These are phyloP conservation scores for Ruditapes philippinarum DNA, from an alignment of 1,140 invertebrate genomes.

Conservation along the genomic window DNA sequence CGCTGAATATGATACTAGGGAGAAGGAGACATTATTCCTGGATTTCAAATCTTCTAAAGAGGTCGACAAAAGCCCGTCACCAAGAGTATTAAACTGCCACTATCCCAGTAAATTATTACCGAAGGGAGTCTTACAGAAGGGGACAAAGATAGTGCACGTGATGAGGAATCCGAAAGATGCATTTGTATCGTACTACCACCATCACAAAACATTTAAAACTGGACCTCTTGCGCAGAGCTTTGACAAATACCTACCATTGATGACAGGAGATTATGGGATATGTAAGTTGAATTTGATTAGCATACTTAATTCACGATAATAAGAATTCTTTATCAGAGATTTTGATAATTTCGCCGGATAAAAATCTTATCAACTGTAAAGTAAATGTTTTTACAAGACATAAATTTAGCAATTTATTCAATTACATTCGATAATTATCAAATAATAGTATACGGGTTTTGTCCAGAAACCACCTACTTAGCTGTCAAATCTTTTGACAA, in stretches of 20 bases:
- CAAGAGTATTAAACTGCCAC: slow-evolving; percentile 74
- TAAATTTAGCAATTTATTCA: no score
- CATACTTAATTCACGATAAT: no score
- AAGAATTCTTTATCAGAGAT: no score
- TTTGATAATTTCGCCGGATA: no score
- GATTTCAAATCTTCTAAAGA: slow-evolving; percentile 57
- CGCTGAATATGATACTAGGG: slow-evolving; percentile 37
- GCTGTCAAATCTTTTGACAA: no score
- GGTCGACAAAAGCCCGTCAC: slow-evolving; percentile 53
- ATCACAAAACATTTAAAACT: slow-evolving; percentile 19
- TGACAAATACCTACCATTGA: neutral
- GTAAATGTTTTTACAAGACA: no score
- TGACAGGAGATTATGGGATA: neutral
- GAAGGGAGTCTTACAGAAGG: slow-evolving; percentile 48
- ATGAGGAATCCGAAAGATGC: slow-evolving; percentile 75
- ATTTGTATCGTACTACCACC: slow-evolving; percentile 73
- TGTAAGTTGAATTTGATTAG: neutral
- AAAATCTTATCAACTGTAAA: no score
- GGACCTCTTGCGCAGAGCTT: neutral
- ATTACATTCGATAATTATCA: no score
- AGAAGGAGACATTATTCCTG: slow-evolving; percentile 66
- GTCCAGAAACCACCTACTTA: no score
- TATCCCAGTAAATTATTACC: slow-evolving; percentile 46
- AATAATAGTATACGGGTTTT: no score
- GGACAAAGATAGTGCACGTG: slow-evolving; percentile 70